Percentiles rank a stretch among this genome's conserved stretches.
These are phyloP conservation scores for Sphaeridia pumilis DNA, from an alignment of 2,888 invertebrate genomes.

Conservation along the genomic window DNA sequence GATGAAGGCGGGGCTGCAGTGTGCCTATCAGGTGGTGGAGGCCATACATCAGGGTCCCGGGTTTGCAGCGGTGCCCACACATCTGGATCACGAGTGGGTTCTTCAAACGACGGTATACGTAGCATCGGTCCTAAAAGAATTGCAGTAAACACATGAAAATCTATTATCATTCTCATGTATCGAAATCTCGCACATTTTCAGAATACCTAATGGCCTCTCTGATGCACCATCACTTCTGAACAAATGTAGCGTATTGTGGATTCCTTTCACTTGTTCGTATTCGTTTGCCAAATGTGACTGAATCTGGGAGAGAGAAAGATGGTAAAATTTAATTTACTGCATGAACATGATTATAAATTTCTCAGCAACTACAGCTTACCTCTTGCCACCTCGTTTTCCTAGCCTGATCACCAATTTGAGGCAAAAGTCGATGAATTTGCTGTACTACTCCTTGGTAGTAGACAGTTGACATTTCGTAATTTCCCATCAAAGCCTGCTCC, in stretches of 20 bases:
- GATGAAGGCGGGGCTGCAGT: slow-evolving; percentile 53
- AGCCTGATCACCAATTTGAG: slow-evolving; percentile 64
- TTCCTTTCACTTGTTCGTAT: slow-evolving; percentile 78
- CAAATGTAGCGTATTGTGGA: slow-evolving; percentile 60
- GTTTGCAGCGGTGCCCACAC: slow-evolving; percentile 55
- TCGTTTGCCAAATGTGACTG: slow-evolving; percentile 79
- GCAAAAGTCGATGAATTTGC: slow-evolving; percentile 73
- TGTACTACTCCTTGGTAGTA: slow-evolving; percentile 88
- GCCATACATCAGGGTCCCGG: slow-evolving; percentile 50
- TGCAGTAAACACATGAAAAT: background rate
- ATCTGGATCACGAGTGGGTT: slow-evolving; percentile 62
- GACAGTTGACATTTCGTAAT: slow-evolving; percentile 86
- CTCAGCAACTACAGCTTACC: slow-evolving; percentile 43
- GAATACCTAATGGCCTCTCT: slow-evolving; percentile 34
- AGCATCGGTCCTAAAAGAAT: slow-evolving; percentile 31
- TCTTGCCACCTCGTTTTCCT: slow-evolving; percentile 81
- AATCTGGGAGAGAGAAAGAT: slow-evolving; percentile 46
- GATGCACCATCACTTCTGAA: slow-evolving; percentile 57
- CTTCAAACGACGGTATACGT: slow-evolving; percentile 44
- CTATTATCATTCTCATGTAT: too few relatives aligned
- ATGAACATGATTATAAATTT: background rate
- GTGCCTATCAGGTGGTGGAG: slow-evolving; percentile 49
- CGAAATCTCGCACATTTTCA: too few relatives aligned
- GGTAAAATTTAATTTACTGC: background rate
- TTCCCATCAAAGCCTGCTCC: slow-evolving; percentile 88